A percentile compares a stretch with the other conserved stretches of the same genome.
These are phyloP conservation scores for Prochilodus magdalenae DNA, from an alignment of 2,113 vertebrate species.

Conservation along the genomic window DNA sequence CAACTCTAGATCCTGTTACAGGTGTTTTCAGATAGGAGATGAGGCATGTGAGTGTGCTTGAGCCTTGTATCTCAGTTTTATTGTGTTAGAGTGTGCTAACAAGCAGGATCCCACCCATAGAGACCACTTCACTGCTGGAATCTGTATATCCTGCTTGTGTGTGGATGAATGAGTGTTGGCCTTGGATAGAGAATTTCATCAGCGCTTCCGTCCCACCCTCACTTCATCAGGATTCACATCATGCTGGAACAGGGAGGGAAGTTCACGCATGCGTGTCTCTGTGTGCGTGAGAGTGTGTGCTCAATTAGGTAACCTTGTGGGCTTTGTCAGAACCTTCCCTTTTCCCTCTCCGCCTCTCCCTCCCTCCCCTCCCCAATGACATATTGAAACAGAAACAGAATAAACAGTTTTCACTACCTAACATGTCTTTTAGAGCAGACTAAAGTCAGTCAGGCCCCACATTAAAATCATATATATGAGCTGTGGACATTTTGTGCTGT, in stretches of 20 bases:
- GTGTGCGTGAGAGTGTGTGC: neutral
- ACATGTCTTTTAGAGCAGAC: too few relatives aligned
- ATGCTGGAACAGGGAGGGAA: constrained; percentile 7
- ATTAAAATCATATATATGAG: too few relatives aligned
- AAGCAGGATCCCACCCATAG: constrained; percentile 12
- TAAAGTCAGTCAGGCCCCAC: too few relatives aligned
- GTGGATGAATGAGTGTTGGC: constrained; percentile 31
- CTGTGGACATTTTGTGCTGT: neutral
- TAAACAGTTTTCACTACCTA: too few relatives aligned
- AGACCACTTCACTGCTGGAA: constrained; percentile 9
- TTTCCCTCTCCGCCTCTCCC: too few relatives aligned
- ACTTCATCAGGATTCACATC: constrained; percentile 12
- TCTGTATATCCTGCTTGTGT: constrained; percentile 28
- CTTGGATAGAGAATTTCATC: constrained; percentile 26
- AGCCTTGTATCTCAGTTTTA: constrained; percentile 44
- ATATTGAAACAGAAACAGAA: too few relatives aligned
- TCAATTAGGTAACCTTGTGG: neutral
- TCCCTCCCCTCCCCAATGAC: too few relatives aligned
- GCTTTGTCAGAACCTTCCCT: neutral
- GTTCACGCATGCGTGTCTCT: neutral
- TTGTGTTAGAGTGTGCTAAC: neutral
- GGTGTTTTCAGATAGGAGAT: neutral
- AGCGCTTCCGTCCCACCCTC: neutral
- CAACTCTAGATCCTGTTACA: neutral
- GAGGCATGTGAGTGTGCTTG: constrained; percentile 60